Conservation (phyloP, 2,797 vertebrate genomes). For the Gymnocypris eckloni region DNA sequence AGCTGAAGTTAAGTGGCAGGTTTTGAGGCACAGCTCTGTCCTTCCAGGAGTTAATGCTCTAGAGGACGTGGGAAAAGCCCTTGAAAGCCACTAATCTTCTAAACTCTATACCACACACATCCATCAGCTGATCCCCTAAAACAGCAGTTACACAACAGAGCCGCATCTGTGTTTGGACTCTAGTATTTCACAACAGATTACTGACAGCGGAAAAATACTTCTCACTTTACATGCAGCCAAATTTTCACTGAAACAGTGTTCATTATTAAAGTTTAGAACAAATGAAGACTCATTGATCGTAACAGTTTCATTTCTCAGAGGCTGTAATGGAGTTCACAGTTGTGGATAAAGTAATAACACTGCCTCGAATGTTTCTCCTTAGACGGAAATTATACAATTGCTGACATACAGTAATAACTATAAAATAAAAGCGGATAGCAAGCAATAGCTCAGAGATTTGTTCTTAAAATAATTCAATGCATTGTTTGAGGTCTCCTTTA, state of each 20-base stretch:
- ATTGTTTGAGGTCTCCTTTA: background rate
- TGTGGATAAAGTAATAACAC: background rate
- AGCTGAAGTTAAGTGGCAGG: slow-evolving; percentile 25
- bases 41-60: slow-evolving; percentile 46
- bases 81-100: slow-evolving; percentile 56
- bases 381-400: background rate
- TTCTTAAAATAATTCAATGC: background rate
- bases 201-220: background rate
- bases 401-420: background rate
- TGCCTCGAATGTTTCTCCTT: background rate
- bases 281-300: background rate
- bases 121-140: slow-evolving; percentile 34
- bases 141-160: slow-evolving; percentile 45
- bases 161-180: background rate
- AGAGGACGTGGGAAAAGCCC: slow-evolving; percentile 53
- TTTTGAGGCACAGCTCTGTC: slow-evolving; percentile 40
- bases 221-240: background rate
- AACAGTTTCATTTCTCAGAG: background rate
- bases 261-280: background rate
- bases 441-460: background rate
- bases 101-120: slow-evolving; percentile 44
- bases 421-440: background rate
- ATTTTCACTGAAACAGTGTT: background rate
- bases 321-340: background rate
- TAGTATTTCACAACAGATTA: slow-evolving; percentile 4